Evolutionary conservation across 2,113 vertebrate species (phyloP).

Genomic region (Mesoclemmys tuberculata): DNA sequence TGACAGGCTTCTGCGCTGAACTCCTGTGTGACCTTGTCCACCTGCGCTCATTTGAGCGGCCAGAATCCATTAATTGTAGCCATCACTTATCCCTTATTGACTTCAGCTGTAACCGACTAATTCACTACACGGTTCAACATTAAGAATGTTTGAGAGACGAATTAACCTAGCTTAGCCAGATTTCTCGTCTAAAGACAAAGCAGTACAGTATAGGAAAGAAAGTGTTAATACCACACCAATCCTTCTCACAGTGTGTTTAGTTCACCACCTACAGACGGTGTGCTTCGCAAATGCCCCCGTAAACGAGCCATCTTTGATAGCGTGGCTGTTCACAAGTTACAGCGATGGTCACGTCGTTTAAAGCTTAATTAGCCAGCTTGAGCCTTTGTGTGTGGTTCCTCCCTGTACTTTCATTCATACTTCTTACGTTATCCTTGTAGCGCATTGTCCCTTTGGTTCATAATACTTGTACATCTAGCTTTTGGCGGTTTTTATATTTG

Average conservation of each 20-base stretch:
- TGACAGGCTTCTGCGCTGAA: background rate
- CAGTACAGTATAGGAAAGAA: background rate
- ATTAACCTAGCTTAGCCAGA: background rate
- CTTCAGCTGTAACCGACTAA: background rate
- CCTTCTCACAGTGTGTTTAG: background rate
- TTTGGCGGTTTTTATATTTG: background rate
- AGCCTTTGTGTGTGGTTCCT: background rate
- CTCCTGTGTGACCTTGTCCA: background rate
- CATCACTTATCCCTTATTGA: background rate
- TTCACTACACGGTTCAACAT: background rate
- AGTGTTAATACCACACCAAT: background rate
- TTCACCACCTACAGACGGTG: background rate
- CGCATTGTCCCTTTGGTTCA: background rate
- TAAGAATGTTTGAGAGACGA: background rate
- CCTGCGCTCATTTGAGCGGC: background rate
- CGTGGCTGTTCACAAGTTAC: background rate
- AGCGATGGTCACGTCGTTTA: background rate
- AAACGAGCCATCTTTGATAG: background rate
- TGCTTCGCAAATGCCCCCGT: background rate
- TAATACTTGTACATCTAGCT: background rate
- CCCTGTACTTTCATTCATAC: background rate
- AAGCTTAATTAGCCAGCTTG: background rate
- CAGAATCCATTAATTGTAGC: background rate
- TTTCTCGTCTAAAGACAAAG: background rate
- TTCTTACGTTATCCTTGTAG: background rate